These are phyloP conservation scores for Parnassius apollo DNA, from an alignment of 2,888 invertebrate genomes.

Conservation along the genomic window DNA sequence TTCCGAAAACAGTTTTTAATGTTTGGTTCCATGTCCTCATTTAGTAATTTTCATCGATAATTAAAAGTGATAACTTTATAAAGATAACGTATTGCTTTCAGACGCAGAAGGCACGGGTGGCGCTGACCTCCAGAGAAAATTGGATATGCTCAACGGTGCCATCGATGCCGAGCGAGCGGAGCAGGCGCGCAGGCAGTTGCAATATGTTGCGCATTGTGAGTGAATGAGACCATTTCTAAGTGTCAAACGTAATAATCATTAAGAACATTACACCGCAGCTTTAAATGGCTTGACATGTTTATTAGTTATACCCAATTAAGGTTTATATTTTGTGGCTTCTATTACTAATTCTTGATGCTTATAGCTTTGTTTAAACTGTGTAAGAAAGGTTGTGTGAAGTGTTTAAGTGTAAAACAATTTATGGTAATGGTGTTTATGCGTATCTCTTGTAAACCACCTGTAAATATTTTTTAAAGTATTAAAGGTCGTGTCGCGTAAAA, in stretches of 20 bases:
- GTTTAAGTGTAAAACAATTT: too few species aligned
- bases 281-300: slow-evolving; percentile 15
- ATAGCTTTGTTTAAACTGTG: too few species aligned
- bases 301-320: too few species aligned
- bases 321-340: too few species aligned
- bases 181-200: slow-evolving; percentile 88
- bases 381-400: too few species aligned
- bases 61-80: slow-evolving; percentile 14
- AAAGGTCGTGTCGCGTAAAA: too few species aligned
- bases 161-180: slow-evolving; percentile 93
- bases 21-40: background rate
- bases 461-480: too few species aligned
- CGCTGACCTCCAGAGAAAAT: slow-evolving; percentile 92
- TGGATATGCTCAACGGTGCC: slow-evolving; percentile 94
- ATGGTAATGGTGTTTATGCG: too few species aligned
- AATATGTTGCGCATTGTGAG: slow-evolving; percentile 91
- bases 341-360: too few species aligned
- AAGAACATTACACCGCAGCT: slow-evolving; percentile 8
- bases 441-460: too few species aligned
- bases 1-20: background rate
- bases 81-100: slow-evolving; percentile 54
- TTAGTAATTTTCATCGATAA: background rate
- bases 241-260: slow-evolving; percentile 14
- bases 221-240: slow-evolving; percentile 42
- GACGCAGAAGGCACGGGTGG: slow-evolving; percentile 92